Evolutionary conservation across 2,797 vertebrate genomes (phyloP), one percentile per base, ranked within the genome.

Genomic region (Lophius americanus): DNA sequence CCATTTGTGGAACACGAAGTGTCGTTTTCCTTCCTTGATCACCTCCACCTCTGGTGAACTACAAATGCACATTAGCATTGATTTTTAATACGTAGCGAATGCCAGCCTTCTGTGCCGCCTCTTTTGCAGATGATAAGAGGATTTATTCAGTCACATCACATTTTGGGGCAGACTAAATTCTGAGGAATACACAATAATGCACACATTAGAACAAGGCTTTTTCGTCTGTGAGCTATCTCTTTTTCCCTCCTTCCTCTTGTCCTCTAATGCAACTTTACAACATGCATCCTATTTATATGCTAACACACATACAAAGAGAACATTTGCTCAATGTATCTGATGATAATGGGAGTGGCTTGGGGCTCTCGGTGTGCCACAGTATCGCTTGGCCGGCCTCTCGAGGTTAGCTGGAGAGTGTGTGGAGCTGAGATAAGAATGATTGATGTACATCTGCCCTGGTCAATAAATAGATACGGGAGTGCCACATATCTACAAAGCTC

Each of bases 351-450:
- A 62, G 68, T 60, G 51, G 84, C 86, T 79, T 6, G 50, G 72
- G 79, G 87, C 85, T 84, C 85, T 75, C 51, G 61, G 68, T 60
- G 35, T 78, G 77, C 72, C 13, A 47, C 73, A 50, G 60, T 83
- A 85, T 86, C 78, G 73, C 76, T 81, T 42, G 53, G 66, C 51
- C 63, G 73, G 83, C 89, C 87, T 81, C 85, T 68, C 83, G 89
- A 85, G 81, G 75, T 84, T 77, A 74, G 76, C 51, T 63, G 76
- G 69, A 79, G 86, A 89, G 84, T 85, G 82, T 93, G 92, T 79
- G 84, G 78, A 76, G 84, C 77, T 55, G 76, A 82, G 93, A 94
- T 94, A 93, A 93, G 90, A 92, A 88, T 91, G 91, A 94, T 88
- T 90, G 92, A 90, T 79, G 73, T 85, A 86, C 91, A 91, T 90